Evolutionary conservation across 2,888 invertebrate genomes (phyloP).

Genomic region (Gymnosoma rotundatum): DNA sequence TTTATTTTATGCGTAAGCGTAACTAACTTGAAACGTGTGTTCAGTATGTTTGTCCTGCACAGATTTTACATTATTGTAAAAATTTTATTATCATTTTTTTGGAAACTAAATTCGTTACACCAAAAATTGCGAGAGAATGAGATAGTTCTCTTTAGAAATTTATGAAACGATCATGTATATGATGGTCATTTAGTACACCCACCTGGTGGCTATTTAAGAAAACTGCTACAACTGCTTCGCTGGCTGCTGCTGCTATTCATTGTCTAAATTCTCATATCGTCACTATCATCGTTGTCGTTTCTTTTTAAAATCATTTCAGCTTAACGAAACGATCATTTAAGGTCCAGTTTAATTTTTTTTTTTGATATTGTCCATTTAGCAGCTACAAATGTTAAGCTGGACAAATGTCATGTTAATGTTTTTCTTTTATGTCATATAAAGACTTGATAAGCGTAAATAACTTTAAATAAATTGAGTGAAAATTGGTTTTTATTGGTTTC

Average conservation of each 20-base stretch:
- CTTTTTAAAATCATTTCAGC: conserved; percentile 59
- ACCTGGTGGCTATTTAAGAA: conserved; percentile 49
- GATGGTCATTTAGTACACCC: conserved; percentile 67
- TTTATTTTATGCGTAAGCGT: conserved; percentile 60
- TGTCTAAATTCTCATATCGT: conserved; percentile 24
- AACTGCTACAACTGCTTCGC: conserved; percentile 20
- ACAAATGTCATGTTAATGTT: conserved; percentile 63
- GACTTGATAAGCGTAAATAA: conserved; percentile 64
- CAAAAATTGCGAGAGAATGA: not conserved
- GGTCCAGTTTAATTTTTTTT: conserved; percentile 4
- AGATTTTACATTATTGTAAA: conserved; percentile 45
- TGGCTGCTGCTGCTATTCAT: conserved; percentile 31
- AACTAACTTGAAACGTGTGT: conserved; percentile 61
- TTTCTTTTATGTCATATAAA: not conserved
- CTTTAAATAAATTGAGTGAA: conserved; percentile 67
- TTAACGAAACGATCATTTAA: conserved; percentile 63
- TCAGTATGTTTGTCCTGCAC: conserved; percentile 21
- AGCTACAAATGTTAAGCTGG: conserved; percentile 57
- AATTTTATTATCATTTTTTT: conserved; percentile 10
- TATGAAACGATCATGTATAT: conserved; percentile 29
- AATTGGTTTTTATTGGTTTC: conserved; percentile 59
- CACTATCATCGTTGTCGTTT: conserved; percentile 47
- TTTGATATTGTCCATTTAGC: conserved; percentile 34
- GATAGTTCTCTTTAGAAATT: not conserved
- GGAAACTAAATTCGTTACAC: conserved; percentile 66